phyloP scores from a whole-genome alignment of 2,113 vertebrate genomes.

The Malaclemys terrapin region DNA sequence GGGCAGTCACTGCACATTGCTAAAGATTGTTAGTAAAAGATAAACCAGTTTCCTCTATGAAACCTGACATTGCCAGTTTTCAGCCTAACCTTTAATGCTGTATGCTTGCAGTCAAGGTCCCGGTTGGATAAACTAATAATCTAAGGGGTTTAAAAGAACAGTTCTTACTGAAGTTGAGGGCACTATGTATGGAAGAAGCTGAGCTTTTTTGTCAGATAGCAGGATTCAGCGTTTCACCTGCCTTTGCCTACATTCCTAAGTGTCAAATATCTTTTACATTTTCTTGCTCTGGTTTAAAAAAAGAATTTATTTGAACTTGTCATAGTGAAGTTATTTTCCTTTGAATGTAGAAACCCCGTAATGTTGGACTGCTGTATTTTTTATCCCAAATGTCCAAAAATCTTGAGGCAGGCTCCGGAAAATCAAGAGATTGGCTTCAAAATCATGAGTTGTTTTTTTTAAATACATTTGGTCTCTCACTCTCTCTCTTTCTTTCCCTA shows the following conservation, averaged over 20 bases:
- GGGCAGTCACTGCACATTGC: conserved; percentile 77
- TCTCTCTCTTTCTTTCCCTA: not conserved
- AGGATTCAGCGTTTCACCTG: not conserved
- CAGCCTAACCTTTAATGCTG: conserved; percentile 61
- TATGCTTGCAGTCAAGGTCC: conserved; percentile 43
- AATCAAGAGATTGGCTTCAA: not conserved
- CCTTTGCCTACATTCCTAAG: not conserved
- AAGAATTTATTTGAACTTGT: not conserved
- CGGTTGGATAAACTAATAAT: conserved; percentile 58
- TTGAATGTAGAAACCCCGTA: not conserved
- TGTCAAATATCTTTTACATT: not conserved
- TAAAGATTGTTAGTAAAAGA: conserved; percentile 71
- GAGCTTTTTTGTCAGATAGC: not conserved
- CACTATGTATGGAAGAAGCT: conserved; percentile 9
- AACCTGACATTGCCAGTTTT: conserved; percentile 50
- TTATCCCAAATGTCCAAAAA: not conserved
- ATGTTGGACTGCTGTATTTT: not conserved
- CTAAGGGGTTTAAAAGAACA: conserved; percentile 6
- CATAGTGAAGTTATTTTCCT: not conserved
- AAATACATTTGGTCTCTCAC: too few species aligned
- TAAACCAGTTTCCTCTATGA: conserved; percentile 54
- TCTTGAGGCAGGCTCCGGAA: not conserved
- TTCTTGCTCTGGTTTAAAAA: not conserved
- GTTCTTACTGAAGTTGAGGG: not conserved
- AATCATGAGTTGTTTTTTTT: not conserved